Evolutionary conservation across 1,140 invertebrate genomes (phyloP).

Genomic region (Medauroidea extradentata): DNA sequence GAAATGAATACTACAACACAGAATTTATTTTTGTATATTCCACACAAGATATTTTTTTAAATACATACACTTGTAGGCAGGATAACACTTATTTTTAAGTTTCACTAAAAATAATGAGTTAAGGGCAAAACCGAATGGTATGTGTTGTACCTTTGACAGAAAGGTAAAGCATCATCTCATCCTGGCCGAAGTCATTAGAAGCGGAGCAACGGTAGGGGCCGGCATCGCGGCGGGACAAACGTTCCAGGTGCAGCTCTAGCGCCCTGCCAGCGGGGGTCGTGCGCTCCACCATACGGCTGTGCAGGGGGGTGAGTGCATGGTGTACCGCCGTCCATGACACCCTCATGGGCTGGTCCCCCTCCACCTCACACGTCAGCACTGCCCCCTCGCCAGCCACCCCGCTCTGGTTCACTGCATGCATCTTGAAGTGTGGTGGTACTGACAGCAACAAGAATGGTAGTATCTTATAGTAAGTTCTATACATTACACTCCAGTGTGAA

Average conservation of each 20-base stretch:
- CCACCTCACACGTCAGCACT: slow-evolving; percentile 69
- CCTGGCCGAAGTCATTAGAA: slow-evolving; percentile 76
- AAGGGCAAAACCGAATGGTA: too few relatives aligned
- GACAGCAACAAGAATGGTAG: too few relatives aligned
- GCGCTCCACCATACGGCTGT: slow-evolving; percentile 15
- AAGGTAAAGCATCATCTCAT: slow-evolving; percentile 75
- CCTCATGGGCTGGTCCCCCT: slow-evolving; percentile 78
- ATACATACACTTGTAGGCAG: too few relatives aligned
- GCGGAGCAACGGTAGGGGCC: slow-evolving; percentile 82
- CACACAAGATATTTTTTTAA: too few relatives aligned
- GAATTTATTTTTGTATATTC: too few relatives aligned
- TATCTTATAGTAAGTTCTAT: too few relatives aligned
- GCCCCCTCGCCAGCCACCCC: slow-evolving; percentile 58
- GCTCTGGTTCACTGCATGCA: slow-evolving; percentile 49
- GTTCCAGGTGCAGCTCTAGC: slow-evolving; percentile 31
- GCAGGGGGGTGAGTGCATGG: slow-evolving; percentile 15
- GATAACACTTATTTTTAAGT: too few relatives aligned
- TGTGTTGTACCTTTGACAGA: slow-evolving; percentile 79
- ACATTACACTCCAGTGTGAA: too few relatives aligned
- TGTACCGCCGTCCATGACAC: slow-evolving; percentile 57
- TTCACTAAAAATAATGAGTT: too few relatives aligned
- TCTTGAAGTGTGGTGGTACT: slow-evolving; percentile 77
- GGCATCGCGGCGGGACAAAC: slow-evolving; percentile 59
- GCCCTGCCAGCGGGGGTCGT: slow-evolving; percentile 27
- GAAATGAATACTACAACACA: too few relatives aligned